Evolutionary conservation across 2,888 invertebrate species (phyloP).

Genomic region (Cephus pulcher): DNA sequence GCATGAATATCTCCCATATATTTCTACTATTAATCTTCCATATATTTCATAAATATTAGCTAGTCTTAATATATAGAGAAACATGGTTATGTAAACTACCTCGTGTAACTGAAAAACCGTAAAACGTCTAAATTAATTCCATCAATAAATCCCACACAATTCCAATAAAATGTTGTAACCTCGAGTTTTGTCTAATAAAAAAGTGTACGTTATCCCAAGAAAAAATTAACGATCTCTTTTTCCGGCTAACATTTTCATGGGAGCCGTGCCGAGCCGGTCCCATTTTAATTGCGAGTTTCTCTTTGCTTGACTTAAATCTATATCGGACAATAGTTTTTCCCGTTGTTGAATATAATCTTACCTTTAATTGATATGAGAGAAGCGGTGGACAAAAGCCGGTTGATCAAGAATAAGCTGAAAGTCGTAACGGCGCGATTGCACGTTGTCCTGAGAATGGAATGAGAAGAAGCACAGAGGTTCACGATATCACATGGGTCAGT

Average conservation of each 20-base stretch:
- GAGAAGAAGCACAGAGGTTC: conserved; percentile 27
- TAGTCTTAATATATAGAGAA: neutral
- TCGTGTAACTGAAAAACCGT: conserved; percentile 39
- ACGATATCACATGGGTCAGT: conserved; percentile 41
- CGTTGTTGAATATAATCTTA: conserved; percentile 21
- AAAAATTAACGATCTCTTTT: neutral
- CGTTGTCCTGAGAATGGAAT: conserved; percentile 46
- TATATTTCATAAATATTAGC: neutral
- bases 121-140: neutral
- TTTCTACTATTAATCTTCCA: neutral
- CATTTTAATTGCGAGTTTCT: neutral
- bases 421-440: conserved; percentile 43
- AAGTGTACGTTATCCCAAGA: neutral
- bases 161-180: neutral
- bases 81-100: conserved; percentile 56
- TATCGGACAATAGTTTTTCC: neutral
- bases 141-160: neutral
- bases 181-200: neutral
- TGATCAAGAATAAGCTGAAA: conserved; percentile 39
- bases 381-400: conserved; percentile 11
- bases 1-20: too few relatives aligned
- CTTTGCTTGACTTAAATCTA: neutral
- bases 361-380: conserved; percentile 35
- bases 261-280: neutral
- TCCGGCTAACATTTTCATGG: neutral